Base-by-base conservation (phyloP, 2,113 vertebrate genomes). In the Phylloscopus trochilus region DNA sequence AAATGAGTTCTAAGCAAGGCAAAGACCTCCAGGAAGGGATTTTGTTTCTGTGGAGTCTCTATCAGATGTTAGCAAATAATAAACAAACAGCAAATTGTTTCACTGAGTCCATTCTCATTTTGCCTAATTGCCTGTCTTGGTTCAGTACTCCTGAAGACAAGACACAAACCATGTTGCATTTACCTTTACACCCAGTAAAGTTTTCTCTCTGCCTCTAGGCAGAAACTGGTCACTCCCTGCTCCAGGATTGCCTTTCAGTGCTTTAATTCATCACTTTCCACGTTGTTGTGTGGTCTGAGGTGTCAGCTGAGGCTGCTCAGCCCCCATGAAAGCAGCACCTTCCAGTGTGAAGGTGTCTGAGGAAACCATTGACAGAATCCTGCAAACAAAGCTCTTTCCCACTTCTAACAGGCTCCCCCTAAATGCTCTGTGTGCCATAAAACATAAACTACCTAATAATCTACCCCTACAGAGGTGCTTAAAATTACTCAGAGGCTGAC, bases 1-100 rank as follows among this genome's bases (percentile, higher is more conserved):
- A 94, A 94, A 94, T 92, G 80, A 97, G 64, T 92, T 95, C 58
- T 28, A 76, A 93, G 90, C 60, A 88, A 96, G 47, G 85, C 75
- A 72, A 92, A 83, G 85, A 83, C 88, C 93, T 95, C 62, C 79
- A 89, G 84, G 84, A 95, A 86, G 47, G 84, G 91, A 95, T 95
- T 96, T 96, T 68, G 21, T 81, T 96, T 88, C 87, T 78, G 51
- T 80, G 70, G 52, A 89, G 56, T 74, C 73, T 80, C 75, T 92
- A 43, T 93, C 84, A 95, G 83, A 64, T 83, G 68, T 58, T 92
- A 55, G 41, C 27, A 56, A 74, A 24, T 56, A 68, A 87, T 75
- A 96, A 97, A 95, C 87, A 95, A 79, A 92, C n/a, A 93, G 62
- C 55, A 90, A 60, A 33, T 80, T 27, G 59, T 93, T 86, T 90